Evolutionary conservation across 1,140 invertebrate species (phyloP).

Genomic region (Oscheius sp.): DNA sequence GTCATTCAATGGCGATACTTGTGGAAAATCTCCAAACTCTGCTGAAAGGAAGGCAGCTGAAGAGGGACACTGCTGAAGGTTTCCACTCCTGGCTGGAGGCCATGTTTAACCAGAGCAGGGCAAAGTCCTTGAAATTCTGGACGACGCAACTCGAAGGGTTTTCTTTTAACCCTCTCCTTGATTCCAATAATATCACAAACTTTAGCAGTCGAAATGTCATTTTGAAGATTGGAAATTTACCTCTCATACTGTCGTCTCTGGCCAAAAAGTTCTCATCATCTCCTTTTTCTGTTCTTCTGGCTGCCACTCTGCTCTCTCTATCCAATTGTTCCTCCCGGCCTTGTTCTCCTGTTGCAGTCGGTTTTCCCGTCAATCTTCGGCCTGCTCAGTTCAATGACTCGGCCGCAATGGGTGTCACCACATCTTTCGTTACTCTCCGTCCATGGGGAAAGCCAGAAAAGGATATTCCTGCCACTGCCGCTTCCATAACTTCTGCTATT

Average conservation of each 20-base stretch:
- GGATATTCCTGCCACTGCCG: no score
- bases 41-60: neutral
- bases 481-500: neutral
- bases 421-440: neutral
- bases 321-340: neutral
- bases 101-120: neutral
- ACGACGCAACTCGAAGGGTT: neutral
- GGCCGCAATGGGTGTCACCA: neutral
- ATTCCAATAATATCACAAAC: neutral
- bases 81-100: neutral
- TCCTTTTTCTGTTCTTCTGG: conserved; percentile 6
- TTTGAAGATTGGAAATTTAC: neutral
- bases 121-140: neutral
- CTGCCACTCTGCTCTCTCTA: neutral
- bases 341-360: conserved; percentile 2
- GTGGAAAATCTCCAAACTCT: conserved; percentile 19
- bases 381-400: neutral
- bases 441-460: no score
- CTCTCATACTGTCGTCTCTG: no score
- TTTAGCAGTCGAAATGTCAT: no score
- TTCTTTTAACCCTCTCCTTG: neutral
- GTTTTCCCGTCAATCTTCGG: conserved; percentile 17
- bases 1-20: conserved; percentile 28
- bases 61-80: neutral
- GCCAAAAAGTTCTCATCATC: neutral